phyloP scores from a whole-genome alignment of 2,797 vertebrate genomes.

The Microcaecilia unicolor region DNA sequence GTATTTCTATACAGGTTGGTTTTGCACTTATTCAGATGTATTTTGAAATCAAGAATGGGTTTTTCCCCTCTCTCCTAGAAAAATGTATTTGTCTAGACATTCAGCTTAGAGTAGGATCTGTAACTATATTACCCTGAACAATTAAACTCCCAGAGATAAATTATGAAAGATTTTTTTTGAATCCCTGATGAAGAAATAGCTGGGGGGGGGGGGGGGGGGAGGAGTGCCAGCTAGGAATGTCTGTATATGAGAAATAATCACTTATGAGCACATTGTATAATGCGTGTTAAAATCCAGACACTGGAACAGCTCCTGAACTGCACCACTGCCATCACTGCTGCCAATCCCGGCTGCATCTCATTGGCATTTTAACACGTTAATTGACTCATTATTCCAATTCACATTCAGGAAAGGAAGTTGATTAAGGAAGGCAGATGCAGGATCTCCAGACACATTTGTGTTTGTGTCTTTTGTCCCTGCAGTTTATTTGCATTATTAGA shows the following conservation, averaged over 20 bases:
- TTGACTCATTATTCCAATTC: slow-evolving; percentile 90
- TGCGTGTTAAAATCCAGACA: slow-evolving; percentile 57
- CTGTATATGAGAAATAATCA: slow-evolving; percentile 52
- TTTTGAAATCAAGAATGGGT: too few species aligned
- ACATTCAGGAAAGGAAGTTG: slow-evolving; percentile 69
- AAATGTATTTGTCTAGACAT: too few species aligned
- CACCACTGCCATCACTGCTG: slow-evolving; percentile 36
- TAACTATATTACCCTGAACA: too few species aligned
- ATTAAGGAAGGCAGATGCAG: slow-evolving; percentile 83
- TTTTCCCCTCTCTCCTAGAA: too few species aligned
- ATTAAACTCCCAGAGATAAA: too few species aligned
- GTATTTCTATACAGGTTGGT: too few species aligned
- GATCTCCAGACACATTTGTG: slow-evolving; percentile 63
- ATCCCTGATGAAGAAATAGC: slow-evolving; percentile 70
- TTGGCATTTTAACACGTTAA: slow-evolving; percentile 82
- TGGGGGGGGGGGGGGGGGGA: slow-evolving; percentile 40
- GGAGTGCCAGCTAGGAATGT: slow-evolving; percentile 37
- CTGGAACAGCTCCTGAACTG: slow-evolving; percentile 46
- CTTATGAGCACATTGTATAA: slow-evolving; percentile 48
- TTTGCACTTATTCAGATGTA: too few species aligned
- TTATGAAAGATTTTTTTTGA: too few species aligned
- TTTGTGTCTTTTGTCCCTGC: slow-evolving; percentile 54
- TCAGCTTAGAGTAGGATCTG: too few species aligned
- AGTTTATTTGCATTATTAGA: slow-evolving; percentile 71
- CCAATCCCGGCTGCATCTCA: slow-evolving; percentile 69